A percentile compares a stretch with the other conserved stretches of the same genome.
phyloP scores from a whole-genome alignment of 2,113 vertebrate species.

The Enhydra lutris region DNA sequence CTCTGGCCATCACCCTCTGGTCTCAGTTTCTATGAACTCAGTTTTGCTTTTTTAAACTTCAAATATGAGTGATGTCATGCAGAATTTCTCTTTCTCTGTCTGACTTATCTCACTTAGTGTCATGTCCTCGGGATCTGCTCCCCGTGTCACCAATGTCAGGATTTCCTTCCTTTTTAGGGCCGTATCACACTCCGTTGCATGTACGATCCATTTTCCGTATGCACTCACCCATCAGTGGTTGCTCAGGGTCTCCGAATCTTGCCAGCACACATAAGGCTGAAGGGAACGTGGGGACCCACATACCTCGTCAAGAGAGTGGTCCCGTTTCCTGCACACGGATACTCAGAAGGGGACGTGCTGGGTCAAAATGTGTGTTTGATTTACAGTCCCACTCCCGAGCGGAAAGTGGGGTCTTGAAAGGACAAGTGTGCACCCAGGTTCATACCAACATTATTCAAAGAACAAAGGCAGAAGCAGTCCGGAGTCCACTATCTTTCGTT shows the following conservation, averaged over 20 bases:
- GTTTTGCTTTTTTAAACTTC: neutral
- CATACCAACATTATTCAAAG: accelerated
- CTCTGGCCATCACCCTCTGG: neutral
- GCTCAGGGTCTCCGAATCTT: too few species aligned
- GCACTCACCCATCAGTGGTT: neutral
- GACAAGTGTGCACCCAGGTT: neutral
- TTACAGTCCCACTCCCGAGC: neutral
- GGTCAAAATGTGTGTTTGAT: neutral
- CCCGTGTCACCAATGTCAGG: too few species aligned
- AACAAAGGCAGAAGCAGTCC: neutral
- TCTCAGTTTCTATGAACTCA: neutral
- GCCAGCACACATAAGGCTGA: too few species aligned
- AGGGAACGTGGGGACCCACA: neutral
- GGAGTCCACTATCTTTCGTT: neutral
- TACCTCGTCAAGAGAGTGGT: neutral
- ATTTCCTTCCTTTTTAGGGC: neutral
- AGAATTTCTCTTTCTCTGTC: neutral
- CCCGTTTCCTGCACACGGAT: neutral
- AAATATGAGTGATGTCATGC: neutral
- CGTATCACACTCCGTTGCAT: neutral
- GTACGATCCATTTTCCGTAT: neutral
- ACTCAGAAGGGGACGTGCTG: neutral
- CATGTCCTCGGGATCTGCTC: neutral
- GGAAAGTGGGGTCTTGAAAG: neutral
- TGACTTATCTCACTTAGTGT: neutral